These are phyloP conservation scores for Dendrocincla fuliginosa DNA, from an alignment of 2,797 vertebrate genomes.

Conservation along the genomic window DNA sequence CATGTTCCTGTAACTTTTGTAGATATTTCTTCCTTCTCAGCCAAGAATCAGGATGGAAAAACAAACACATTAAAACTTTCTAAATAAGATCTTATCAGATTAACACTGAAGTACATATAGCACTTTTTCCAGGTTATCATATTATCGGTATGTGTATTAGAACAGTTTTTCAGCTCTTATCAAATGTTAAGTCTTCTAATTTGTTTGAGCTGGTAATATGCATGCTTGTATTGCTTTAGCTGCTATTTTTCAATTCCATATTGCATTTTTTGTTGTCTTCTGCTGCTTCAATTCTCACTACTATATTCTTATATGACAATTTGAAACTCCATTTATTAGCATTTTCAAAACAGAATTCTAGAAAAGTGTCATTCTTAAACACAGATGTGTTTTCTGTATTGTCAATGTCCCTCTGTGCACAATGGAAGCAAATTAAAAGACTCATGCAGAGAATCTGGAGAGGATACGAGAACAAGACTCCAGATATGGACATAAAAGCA, in stretches of 20 bases:
- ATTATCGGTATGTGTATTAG: background rate
- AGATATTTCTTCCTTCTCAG: background rate
- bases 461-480: background rate
- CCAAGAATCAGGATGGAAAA: background rate
- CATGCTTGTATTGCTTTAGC: background rate
- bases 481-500: background rate
- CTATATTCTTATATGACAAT: background rate
- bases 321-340: background rate
- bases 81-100: background rate
- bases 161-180: background rate
- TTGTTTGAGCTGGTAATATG: background rate
- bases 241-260: background rate
- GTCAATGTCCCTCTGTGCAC: background rate
- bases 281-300: background rate
- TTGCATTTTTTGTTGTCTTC: fast-evolving
- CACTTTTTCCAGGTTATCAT: background rate
- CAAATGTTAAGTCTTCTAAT: background rate
- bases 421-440: background rate
- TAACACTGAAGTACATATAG: background rate
- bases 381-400: background rate
- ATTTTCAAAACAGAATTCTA: background rate
- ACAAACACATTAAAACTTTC: background rate
- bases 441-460: background rate
- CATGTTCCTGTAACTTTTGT: background rate
- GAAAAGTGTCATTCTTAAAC: background rate